Evolutionary conservation across 2,888 invertebrate species (phyloP).

Genomic region (Mayetiola destructor): DNA sequence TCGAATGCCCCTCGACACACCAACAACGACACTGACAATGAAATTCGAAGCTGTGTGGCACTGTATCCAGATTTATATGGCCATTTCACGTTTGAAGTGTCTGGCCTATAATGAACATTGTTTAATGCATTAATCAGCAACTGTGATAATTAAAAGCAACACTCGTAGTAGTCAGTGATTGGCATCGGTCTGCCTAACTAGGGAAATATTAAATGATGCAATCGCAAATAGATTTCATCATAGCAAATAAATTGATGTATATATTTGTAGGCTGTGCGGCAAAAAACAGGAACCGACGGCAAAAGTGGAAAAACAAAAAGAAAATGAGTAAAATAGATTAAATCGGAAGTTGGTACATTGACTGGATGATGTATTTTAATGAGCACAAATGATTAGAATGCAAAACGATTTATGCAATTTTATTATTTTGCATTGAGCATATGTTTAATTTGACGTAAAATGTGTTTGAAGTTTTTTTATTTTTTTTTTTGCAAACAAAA

Average conservation of each 20-base stretch:
- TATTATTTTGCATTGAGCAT: background rate
- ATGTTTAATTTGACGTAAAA: background rate
- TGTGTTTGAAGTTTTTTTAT: background rate
- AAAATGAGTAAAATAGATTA: too few relatives aligned
- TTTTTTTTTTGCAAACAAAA: too few relatives aligned
- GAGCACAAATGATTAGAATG: background rate
- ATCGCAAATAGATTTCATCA: background rate
- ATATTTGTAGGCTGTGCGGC: too few relatives aligned
- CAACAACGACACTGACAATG: background rate
- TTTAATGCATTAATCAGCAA: background rate
- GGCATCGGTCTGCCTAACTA: too few relatives aligned
- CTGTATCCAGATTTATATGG: too few relatives aligned
- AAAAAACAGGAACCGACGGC: too few relatives aligned
- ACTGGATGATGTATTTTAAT: background rate
- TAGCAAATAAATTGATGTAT: background rate
- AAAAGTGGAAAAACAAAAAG: too few relatives aligned
- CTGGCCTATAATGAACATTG: background rate
- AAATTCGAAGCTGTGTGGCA: too few relatives aligned
- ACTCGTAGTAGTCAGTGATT: background rate
- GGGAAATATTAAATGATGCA: slow-evolving; percentile 7
- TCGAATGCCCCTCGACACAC: background rate
- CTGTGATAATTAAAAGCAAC: background rate
- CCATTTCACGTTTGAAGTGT: background rate
- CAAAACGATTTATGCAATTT: background rate
- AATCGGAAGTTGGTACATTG: slow-evolving; percentile 8